Conservation (phyloP, 2,113 vertebrate species). For the Ptyas mucosa region DNA sequence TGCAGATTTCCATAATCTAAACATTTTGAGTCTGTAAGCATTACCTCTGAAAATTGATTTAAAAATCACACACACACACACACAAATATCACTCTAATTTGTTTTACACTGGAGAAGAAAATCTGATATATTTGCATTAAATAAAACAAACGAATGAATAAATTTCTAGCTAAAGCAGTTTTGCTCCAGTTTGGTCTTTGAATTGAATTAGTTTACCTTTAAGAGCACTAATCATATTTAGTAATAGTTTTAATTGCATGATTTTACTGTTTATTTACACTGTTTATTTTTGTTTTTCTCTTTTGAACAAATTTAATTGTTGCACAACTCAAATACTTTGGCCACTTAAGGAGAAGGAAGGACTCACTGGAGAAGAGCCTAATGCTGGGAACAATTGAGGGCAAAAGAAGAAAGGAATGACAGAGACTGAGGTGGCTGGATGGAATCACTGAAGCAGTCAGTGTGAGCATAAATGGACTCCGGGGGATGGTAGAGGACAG, state of each 20-base stretch:
- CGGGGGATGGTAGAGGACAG: too few species aligned
- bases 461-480: too few species aligned
- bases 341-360: too few species aligned
- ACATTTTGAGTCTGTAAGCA: background rate
- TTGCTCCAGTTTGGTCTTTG: background rate
- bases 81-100: background rate
- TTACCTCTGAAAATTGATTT: background rate
- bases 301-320: background rate
- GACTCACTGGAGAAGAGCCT: too few species aligned
- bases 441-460: too few species aligned
- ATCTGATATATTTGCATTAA: background rate
- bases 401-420: too few species aligned
- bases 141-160: background rate
- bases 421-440: too few species aligned
- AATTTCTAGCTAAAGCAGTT: background rate
- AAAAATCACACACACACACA: background rate
- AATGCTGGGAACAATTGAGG: too few species aligned
- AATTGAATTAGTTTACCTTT: background rate
- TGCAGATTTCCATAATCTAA: background rate
- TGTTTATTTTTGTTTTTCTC: background rate
- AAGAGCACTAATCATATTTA: background rate
- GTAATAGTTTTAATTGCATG: background rate
- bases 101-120: background rate
- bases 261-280: background rate
- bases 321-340: background rate